Percentiles rank a stretch among this genome's conserved stretches.
Conservation (phyloP, 2,888 invertebrate species). For the Tryphoninae sp. region DNA sequence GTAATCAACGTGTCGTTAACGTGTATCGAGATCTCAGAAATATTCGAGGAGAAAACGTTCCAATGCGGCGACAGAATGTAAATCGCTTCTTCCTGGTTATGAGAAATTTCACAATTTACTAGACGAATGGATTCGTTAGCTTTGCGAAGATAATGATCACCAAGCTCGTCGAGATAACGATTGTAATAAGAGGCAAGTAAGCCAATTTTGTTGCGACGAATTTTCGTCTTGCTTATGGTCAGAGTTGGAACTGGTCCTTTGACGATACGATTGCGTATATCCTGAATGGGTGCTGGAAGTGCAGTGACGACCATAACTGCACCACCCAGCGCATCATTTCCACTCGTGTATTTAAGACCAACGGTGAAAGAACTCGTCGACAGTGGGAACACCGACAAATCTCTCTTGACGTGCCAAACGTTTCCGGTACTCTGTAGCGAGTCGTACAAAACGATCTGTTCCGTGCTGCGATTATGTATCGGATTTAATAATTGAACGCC, state of each 20-base stretch:
- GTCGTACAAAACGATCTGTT: conserved; percentile 91
- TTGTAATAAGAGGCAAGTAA: conserved; percentile 94
- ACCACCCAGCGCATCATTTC: conserved; percentile 89
- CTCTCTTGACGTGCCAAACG: conserved; percentile 90
- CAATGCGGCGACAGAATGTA: conserved; percentile 92
- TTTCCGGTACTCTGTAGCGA: conserved; percentile 85
- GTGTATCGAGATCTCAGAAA: conserved; percentile 95
- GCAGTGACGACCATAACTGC: conserved; percentile 90
- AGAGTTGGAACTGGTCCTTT: conserved; percentile 91
- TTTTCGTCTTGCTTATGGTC: conserved; percentile 87
- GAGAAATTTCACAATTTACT: conserved; percentile 90
- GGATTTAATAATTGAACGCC: conserved; percentile 96
- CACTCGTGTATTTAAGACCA: conserved; percentile 91
- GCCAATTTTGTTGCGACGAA: conserved; percentile 91
- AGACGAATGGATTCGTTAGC: conserved; percentile 93
- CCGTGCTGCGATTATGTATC: conserved; percentile 93
- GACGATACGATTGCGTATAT: conserved; percentile 88
- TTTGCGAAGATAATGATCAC: conserved; percentile 93
- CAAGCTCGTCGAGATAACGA: conserved; percentile 91
- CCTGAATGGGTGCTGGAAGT: conserved; percentile 87
- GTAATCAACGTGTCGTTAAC: conserved; percentile 92
- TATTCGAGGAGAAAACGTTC: conserved; percentile 92
- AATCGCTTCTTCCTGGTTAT: conserved; percentile 91
- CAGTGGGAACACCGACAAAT: conserved; percentile 94
- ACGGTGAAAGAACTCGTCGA: conserved; percentile 92